phyloP scores from a whole-genome alignment of 2,888 invertebrate species.

The Agriopis aurantiaria region DNA sequence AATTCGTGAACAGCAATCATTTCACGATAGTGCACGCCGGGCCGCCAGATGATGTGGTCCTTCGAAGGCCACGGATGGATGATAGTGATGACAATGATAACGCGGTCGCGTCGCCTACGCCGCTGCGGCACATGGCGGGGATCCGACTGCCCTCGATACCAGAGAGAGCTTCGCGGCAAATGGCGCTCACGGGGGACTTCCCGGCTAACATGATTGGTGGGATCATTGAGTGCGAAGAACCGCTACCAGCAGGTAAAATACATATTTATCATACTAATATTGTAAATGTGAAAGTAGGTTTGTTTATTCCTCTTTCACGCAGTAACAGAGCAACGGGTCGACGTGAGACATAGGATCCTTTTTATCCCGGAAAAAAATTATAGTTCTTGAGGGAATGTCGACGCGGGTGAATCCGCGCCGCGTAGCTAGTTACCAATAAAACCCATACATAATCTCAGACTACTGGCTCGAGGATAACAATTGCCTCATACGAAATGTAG shows the following conservation, averaged over 20 bases:
- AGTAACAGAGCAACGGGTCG: not conserved
- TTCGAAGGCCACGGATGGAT: slow-evolving; percentile 77
- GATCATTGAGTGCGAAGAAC: slow-evolving; percentile 90
- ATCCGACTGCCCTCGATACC: slow-evolving; percentile 93
- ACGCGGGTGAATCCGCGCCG: no score
- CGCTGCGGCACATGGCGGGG: slow-evolving; percentile 89
- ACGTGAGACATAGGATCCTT: not conserved
- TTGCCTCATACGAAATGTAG: no score
- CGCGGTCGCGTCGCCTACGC: slow-evolving; percentile 86
- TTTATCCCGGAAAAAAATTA: no score
- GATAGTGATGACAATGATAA: slow-evolving; percentile 81
- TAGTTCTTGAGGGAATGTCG: no score
- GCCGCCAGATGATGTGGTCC: slow-evolving; percentile 80
- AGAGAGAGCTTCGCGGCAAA: slow-evolving; percentile 88
- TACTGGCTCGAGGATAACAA: no score
- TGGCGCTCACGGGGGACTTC: slow-evolving; percentile 85
- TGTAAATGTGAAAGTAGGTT: not conserved
- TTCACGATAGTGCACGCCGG: slow-evolving; percentile 84
- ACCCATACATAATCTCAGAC: no score
- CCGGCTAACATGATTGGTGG: slow-evolving; percentile 84
- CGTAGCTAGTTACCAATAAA: no score
- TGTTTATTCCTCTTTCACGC: not conserved
- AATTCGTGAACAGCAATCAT: slow-evolving; percentile 86
- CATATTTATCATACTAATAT: not conserved
- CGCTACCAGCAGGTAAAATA: slow-evolving; percentile 92